phyloP scores from a whole-genome alignment of 2,113 vertebrate species.

The Sigmodon hispidus region DNA sequence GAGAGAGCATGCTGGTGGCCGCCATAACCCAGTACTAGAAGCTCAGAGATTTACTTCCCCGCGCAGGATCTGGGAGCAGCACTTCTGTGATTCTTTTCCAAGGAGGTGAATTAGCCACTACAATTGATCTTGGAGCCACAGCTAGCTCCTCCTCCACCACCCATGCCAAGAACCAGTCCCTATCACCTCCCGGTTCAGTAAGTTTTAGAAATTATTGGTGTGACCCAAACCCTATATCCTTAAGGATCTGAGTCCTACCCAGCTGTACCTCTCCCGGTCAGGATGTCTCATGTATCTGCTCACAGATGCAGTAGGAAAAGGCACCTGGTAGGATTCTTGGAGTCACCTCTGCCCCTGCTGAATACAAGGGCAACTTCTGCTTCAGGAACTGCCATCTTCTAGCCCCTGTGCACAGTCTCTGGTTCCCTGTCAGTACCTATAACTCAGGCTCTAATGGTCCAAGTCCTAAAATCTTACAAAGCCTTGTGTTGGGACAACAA shows the following conservation, averaged over 20 bases:
- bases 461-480: neutral
- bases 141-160: neutral
- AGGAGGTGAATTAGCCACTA: neutral
- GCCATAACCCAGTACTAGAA: neutral
- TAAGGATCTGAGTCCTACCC: neutral
- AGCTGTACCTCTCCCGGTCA: neutral
- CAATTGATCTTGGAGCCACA: neutral
- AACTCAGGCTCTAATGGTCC: neutral
- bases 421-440: neutral
- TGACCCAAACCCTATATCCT: neutral
- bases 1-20: neutral
- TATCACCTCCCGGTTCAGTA: neutral
- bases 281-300: neutral
- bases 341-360: neutral
- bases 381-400: neutral
- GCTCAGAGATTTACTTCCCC: neutral
- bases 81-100: neutral
- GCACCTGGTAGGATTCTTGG: neutral
- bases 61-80: neutral
- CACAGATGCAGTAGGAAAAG: neutral
- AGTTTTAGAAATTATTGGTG: neutral
- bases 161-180: neutral
- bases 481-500: constrained; percentile 9
- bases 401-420: neutral
- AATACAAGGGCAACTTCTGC: neutral